Base-by-base conservation (phyloP, 2,888 invertebrate genomes). In the Drosophila tanythrix region DNA sequence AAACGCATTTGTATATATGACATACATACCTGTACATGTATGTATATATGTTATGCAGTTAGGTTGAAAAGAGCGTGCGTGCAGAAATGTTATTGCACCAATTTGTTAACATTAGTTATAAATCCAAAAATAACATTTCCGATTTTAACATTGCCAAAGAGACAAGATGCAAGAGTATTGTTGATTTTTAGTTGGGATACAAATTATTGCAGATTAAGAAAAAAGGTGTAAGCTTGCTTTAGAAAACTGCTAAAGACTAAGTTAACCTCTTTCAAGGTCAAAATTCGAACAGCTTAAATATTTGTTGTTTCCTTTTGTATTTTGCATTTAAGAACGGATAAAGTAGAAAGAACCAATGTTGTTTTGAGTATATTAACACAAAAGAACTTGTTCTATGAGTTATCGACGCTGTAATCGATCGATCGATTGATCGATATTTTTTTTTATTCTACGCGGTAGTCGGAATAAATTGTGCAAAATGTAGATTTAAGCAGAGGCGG, bases 1-100 rank as follows among this genome's bases (percentile, higher is more conserved):
- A 83, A 53, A 68, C 69, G 51, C 40, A 57, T 60, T 62, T 31
- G 25, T 36, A n/a, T 70, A n/a, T 31, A 18, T 33, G 35, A 48
- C 46, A 57, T 35, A 46, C 52, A 58, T 53, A 31, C 46, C 56
- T 56, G 50, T 31, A 15, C 25, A 57, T 27, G 2, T n/a, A 4
- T 35, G 18, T 27, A 31, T 55, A 33, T 40, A 18, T 15, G 27
- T 35, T 38, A 29, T 15, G 48, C 33, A 7, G 36, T 36, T 40
- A 38, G 52, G 2, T 11, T 25, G 31, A 38, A 18, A 53, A 69
- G 58, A 69, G 38, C 51, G 40, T 53, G 52, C 51, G 57, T 27
- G 43, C 58, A 33, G 46, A 52, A 43, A 64, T 43, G 21, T 52
- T 46, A 13, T 35, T 57, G 33, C 56, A 31, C 3, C 35, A 51